Evolutionary conservation across 2,888 invertebrate genomes (phyloP).

Genomic region (Rutpela maculata): DNA sequence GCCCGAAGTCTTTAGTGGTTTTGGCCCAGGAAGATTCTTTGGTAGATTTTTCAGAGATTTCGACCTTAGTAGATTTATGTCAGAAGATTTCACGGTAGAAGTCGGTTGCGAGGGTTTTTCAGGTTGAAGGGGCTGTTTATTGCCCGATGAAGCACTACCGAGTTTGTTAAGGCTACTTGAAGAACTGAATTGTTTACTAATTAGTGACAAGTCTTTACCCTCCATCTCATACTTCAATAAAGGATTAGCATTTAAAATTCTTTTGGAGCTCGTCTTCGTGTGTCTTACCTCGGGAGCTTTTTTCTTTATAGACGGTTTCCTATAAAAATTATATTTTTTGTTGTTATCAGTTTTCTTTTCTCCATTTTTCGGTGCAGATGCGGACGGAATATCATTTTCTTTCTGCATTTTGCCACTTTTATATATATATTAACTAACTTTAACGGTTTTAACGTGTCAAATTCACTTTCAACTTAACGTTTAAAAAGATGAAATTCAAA

Average conservation of each 20-base stretch:
- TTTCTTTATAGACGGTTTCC: conserved; percentile 55
- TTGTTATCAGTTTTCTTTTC: conserved; percentile 37
- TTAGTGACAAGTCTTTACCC: conserved; percentile 41
- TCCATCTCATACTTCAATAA: conserved; percentile 57
- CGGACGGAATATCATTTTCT: neutral
- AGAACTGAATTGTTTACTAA: conserved; percentile 2
- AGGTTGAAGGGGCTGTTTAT: conserved; percentile 25
- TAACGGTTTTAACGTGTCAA: neutral
- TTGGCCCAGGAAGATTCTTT: neutral
- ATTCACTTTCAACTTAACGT: neutral
- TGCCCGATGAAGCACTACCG: conserved; percentile 1
- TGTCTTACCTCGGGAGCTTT: conserved; percentile 63
- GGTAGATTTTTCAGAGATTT: conserved; percentile 24
- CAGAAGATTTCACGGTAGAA: conserved; percentile 24
- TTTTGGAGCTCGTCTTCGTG: conserved; percentile 65
- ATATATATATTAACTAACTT: neutral
- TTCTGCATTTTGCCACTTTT: neutral
- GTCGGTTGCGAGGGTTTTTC: conserved; percentile 40
- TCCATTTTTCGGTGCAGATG: neutral
- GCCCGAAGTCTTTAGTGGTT: neutral
- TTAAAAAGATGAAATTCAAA: neutral
- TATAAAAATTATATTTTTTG: conserved; percentile 52
- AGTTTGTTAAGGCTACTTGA: conserved; percentile 26
- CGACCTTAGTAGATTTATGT: conserved; percentile 20
- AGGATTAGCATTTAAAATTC: conserved; percentile 63